Evolutionary conservation across 2,113 vertebrate species (phyloP), one percentile per base, ranked within the genome.

Genomic region (Ascaphus truei): DNA sequence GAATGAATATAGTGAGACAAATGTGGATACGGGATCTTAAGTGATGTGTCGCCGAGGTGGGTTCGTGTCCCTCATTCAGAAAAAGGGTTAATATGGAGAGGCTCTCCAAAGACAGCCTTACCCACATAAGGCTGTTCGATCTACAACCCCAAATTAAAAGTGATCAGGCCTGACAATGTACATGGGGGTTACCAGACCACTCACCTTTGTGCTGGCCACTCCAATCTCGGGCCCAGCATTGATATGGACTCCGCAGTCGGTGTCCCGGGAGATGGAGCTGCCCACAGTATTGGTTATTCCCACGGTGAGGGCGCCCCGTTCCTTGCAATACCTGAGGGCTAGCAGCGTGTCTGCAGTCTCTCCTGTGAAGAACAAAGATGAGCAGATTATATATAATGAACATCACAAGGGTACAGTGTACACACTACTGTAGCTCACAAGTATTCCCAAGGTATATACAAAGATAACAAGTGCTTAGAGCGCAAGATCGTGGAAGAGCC

Each of bases 231-330:
- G 97, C 1, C 97, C 97, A 0, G 96, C 97, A 1, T 99, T 99
- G 85, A 99, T 98, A 60, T 99, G 97, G 59, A 99, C 95, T 0
- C 97, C 95, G 4, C 97, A 99, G 68, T 99, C 97, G 0, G 96
- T 98, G 84, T 98, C 97, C 1, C 96, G 88, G 0, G 96, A 99
- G 72, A 99, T 97, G 37, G 96, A 98, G 82, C 96, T 98, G 78
- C 96, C 96, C 1, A 99, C 97, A 0, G 96, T 98, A 82, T 98
- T 99, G n/a, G 97, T 98, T 77, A 98, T 84, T 11, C 97, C 97
- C 18, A 98, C 95, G 0, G 96, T 99, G 50, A 99, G 80, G 60
- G 96, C 97, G 2, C 96, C 96, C 60, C 93, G 79, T 80, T 98
- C 96, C 65, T 98, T 99, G 79, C 95, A 98, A 80, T 98, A 99